Evolutionary conservation across 2,888 invertebrate species (phyloP), one percentile per base, ranked within the genome.

Genomic region (Thymelicus lineola): DNA sequence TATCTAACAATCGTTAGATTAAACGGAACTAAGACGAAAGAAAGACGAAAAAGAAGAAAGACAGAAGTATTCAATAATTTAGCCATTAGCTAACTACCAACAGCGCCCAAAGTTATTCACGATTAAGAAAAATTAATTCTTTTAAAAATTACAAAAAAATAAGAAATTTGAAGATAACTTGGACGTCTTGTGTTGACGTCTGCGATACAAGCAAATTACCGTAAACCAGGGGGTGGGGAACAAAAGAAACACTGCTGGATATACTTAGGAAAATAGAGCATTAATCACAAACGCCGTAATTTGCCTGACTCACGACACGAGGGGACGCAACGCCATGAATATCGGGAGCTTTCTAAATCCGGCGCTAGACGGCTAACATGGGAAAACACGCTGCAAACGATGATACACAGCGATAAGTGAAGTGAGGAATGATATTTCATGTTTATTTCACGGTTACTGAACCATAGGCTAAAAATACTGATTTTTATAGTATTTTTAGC

Each of bases 271-370:
- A 92, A 91, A 92, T 89, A 86, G 77, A 76, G 84, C 86, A 91
- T 92, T 91, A 91, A 91, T 92, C 91, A 91, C 90, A 87, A 85
- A 87, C 79, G 82, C 84, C 83, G 88, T 88, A 90, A 92, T 93
- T 90, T 88, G 90, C 88, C 88, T 93, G 91, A 92, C 86, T 92
- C 92, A 92, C 87, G 88, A 86, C 86, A 86, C 76, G 86, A 86
- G 87, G 90, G 90, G 89, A 86, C 90, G 88, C 83, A 89, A 86
- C 90, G 88, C 83, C 77, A 80, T 80, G 78, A 84, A 82, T 87
- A 87, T 87, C 83, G 86, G 81, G 85, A 84, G 86, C 81, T 86
- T 89, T 91, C 91, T 92, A 91, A 85, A 89, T 90, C 86, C 79
- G 86, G 89, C 86, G 86, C 87, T 84, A 79, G 80, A 80, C 80